phyloP scores from a whole-genome alignment of 2,888 invertebrate genomes.

The Scelioninae gen. 1 region DNA sequence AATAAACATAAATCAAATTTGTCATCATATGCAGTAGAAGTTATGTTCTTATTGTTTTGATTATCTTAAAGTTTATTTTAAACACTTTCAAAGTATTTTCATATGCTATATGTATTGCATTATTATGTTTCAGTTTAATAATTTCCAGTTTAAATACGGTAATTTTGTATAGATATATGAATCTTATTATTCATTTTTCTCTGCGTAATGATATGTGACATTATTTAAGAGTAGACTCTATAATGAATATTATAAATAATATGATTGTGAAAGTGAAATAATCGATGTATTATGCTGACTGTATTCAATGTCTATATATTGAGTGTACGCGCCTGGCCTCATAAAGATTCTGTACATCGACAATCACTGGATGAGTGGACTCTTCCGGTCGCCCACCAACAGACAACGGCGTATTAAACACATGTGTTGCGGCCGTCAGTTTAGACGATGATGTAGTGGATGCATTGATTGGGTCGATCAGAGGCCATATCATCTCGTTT shows the following conservation, averaged over 20 bases:
- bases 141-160: too few relatives aligned
- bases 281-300: conserved; percentile 65
- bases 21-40: too few relatives aligned
- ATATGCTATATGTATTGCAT: too few relatives aligned
- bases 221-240: conserved; percentile 34
- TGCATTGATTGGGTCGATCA: conserved; percentile 84
- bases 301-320: conserved; percentile 67
- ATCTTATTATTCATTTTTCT: too few relatives aligned
- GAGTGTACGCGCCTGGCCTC: conserved; percentile 73
- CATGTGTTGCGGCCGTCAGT: conserved; percentile 82
- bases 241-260: conserved; percentile 56
- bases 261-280: conserved; percentile 57
- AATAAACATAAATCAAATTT: too few relatives aligned
- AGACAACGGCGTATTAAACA: conserved; percentile 77
- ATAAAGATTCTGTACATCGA: conserved; percentile 82
- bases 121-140: too few relatives aligned
- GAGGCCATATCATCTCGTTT: conserved; percentile 84
- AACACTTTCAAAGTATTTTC: too few relatives aligned
- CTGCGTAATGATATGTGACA: too few relatives aligned
- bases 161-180: too few relatives aligned
- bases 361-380: conserved; percentile 83
- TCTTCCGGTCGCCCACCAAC: conserved; percentile 84
- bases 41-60: too few relatives aligned
- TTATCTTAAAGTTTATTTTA: too few relatives aligned
- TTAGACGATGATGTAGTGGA: conserved; percentile 84